These are phyloP conservation scores for Chelonoidis abingdonii DNA, from an alignment of 2,113 vertebrate species.

Conservation along the genomic window DNA sequence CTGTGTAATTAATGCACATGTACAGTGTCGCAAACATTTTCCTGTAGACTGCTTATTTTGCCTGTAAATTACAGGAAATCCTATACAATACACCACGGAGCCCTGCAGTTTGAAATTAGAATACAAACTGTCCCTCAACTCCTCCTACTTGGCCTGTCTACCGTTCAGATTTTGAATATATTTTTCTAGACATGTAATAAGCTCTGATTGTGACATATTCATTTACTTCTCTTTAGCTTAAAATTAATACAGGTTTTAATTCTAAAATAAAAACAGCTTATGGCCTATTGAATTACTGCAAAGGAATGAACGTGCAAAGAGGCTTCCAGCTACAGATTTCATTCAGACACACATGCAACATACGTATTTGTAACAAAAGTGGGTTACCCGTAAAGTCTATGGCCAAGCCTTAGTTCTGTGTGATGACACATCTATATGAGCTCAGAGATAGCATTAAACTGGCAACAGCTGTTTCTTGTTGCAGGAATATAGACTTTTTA, in stretches of 20 bases:
- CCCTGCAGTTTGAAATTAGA: slow-evolving; percentile 82
- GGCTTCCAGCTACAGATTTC: slow-evolving; percentile 64
- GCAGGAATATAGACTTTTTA: slow-evolving; percentile 43
- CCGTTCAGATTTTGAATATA: slow-evolving; percentile 60
- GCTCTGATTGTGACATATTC: slow-evolving; percentile 54
- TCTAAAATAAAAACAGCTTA: slow-evolving; percentile 50
- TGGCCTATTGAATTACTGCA: slow-evolving; percentile 36
- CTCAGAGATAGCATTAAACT: slow-evolving; percentile 72
- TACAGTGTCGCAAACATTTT: slow-evolving; percentile 79
- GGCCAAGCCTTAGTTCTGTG: slow-evolving; percentile 65
- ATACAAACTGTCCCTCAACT: slow-evolving; percentile 76
- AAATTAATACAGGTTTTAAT: slow-evolving; percentile 72
- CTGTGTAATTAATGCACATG: slow-evolving; percentile 84
- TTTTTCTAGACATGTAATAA: slow-evolving; percentile 64
- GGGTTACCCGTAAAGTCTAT: slow-evolving; percentile 73
- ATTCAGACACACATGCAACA: slow-evolving; percentile 52
- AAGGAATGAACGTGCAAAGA: not conserved
- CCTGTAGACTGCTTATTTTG: slow-evolving; percentile 83
- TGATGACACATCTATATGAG: slow-evolving; percentile 75
- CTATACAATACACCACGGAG: slow-evolving; percentile 84
- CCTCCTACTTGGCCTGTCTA: slow-evolving; percentile 73
- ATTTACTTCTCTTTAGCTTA: slow-evolving; percentile 53
- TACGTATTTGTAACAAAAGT: slow-evolving; percentile 73
- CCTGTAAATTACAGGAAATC: slow-evolving; percentile 84
- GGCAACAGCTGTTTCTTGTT: slow-evolving; percentile 76